Conservation (phyloP, 2,113 vertebrate species). For the Zosterops borbonicus region DNA sequence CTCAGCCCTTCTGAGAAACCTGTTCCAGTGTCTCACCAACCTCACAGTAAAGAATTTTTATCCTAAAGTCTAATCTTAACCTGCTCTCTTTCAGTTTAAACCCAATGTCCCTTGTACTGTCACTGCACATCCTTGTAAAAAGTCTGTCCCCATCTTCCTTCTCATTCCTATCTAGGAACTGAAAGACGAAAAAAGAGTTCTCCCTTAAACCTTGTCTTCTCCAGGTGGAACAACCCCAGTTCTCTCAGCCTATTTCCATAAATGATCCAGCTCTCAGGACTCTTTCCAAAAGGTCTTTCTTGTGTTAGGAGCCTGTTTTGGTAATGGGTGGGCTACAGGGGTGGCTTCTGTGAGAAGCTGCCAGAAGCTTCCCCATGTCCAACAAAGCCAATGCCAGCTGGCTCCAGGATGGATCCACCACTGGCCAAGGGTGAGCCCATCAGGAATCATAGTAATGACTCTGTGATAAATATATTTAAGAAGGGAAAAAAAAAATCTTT, state of each 20-base stretch:
- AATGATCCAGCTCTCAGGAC: neutral
- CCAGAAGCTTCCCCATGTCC: neutral
- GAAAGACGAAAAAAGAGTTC: neutral
- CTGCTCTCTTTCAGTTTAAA: neutral
- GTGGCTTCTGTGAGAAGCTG: neutral
- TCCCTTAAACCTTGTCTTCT: neutral
- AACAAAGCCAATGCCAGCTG: neutral
- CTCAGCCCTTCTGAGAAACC: neutral
- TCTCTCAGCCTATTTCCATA: neutral
- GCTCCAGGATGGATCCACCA: neutral
- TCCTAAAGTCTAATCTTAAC: neutral
- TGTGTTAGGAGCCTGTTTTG: neutral
- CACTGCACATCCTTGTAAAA: neutral
- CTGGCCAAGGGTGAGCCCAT: neutral
- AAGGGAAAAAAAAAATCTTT: too few relatives aligned
- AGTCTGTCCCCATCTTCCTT: neutral
- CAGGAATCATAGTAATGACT: neutral
- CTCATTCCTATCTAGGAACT: neutral
- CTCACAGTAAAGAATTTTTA: neutral
- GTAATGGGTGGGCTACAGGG: neutral
- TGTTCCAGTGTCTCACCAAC: neutral
- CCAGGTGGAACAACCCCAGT: neutral
- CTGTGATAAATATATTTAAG: neutral
- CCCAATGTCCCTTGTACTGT: neutral
- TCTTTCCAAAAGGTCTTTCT: neutral